Base-by-base conservation (phyloP, 1,140 invertebrate genomes). In the Zophobas atratus region DNA sequence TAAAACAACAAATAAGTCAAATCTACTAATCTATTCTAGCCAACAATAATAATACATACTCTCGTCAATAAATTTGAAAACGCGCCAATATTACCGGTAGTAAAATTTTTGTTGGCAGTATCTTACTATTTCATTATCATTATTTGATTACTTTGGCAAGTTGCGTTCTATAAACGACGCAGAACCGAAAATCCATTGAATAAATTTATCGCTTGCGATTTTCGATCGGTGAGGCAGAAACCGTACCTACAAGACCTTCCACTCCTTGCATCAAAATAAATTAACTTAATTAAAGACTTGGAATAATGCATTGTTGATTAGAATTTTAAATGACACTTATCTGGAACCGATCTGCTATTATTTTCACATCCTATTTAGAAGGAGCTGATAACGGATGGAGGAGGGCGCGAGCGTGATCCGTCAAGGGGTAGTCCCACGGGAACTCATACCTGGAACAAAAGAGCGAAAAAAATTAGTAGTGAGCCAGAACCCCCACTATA, bases 301-400 rank as follows among this genome's bases (percentile, higher is more conserved):
- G n/a, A 51, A 51, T 6, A 51, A 51, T 51, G n/a, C n/a, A 51
- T 20, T 20, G 6, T 2, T 20, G 3, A 46, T 46, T 51, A 51
- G 4, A 51, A 4, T 51, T 51, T 51, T 51, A 51, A 51, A 51
- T 51, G 4, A 20, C 49, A 51, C 49, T 51, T 51, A 51, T 51
- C 49, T 51, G 3, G 49, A 51, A 20, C n/a, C 4, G 49, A 51
- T 51, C 49, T 4, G 49, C 49, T 4, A 20, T 51, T 51, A 51
- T 20, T 51, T 51, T 51, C 49, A 51, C 49, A 51, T 51, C 49
- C 49, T 51, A 51, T 51, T 51, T 20, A 20, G 49, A 20, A 51
- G n/a, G 49, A 51, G 49, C 49, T 51, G 49, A 51, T 51, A 20
- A 20, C 6, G 49, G 6, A 51, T n/a, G 20, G 2, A 51, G 6